Evolutionary conservation across 2,797 vertebrate species (phyloP).

Genomic region (Sebastolobus alascanus): DNA sequence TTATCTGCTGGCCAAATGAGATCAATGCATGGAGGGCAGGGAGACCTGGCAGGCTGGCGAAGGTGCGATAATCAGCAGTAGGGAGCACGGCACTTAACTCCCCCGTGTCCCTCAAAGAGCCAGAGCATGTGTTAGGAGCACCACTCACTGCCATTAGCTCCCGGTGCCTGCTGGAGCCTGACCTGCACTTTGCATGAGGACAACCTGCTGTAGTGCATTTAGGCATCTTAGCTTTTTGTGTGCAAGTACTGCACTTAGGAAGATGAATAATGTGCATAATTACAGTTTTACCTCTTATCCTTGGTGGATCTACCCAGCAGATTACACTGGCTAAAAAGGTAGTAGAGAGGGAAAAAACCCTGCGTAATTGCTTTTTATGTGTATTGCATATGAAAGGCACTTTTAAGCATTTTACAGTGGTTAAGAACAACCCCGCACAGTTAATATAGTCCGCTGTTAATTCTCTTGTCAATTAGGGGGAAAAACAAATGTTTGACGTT

Average conservation of each 20-base stretch:
- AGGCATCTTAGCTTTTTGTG: conserved; percentile 74
- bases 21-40: conserved; percentile 83
- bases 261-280: conserved; percentile 80
- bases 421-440: conserved; percentile 64
- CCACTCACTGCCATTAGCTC: conserved; percentile 73
- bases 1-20: conserved; percentile 87
- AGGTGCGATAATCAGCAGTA: conserved; percentile 81
- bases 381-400: conserved; percentile 70
- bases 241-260: conserved; percentile 74
- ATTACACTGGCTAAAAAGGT: conserved; percentile 75
- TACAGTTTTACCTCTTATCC: conserved; percentile 78
- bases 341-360: conserved; percentile 39
- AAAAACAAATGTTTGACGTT: conserved; percentile 85
- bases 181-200: conserved; percentile 75
- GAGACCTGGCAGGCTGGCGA: conserved; percentile 76
- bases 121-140: conserved; percentile 75
- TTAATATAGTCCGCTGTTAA: conserved; percentile 78
- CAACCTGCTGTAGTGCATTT: conserved; percentile 70
- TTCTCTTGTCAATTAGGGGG: conserved; percentile 79
- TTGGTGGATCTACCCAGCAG: conserved; percentile 69
- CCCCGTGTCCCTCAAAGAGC: conserved; percentile 73
- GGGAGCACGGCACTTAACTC: conserved; percentile 77
- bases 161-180: conserved; percentile 64
- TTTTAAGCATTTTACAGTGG: conserved; percentile 65
- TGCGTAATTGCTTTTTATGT: conserved; percentile 78